These are phyloP conservation scores for Brotula barbata DNA, from an alignment of 2,797 vertebrate genomes.

Conservation along the genomic window DNA sequence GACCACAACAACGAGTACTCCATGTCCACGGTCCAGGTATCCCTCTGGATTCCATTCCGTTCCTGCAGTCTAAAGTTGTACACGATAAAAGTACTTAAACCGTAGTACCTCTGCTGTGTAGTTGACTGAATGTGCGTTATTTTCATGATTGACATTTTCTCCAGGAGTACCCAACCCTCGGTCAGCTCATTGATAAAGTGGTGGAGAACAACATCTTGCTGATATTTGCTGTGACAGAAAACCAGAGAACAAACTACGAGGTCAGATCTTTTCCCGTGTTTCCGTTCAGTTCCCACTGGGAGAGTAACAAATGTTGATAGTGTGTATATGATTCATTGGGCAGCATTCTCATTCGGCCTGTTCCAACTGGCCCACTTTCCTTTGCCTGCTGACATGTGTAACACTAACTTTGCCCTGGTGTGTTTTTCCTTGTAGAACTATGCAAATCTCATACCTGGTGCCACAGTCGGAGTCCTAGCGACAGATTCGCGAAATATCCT, in stretches of 20 bases:
- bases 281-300: neutral
- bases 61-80: too few relatives aligned
- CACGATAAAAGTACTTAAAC: too few relatives aligned
- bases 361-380: slow-evolving; percentile 59
- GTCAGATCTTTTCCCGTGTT: slow-evolving; percentile 68
- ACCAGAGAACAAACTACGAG: slow-evolving; percentile 86
- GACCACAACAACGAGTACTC: slow-evolving; percentile 93
- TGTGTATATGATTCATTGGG: slow-evolving; percentile 20
- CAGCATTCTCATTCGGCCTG: slow-evolving; percentile 55
- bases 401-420: slow-evolving; percentile 24
- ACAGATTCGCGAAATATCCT: slow-evolving; percentile 91
- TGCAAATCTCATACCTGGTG: slow-evolving; percentile 94
- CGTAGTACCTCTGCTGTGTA: too few relatives aligned
- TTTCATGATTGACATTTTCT: slow-evolving; percentile 10
- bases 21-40: slow-evolving; percentile 91
- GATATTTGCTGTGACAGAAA: slow-evolving; percentile 93
- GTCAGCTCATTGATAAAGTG: slow-evolving; percentile 94
- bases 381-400: slow-evolving; percentile 26
- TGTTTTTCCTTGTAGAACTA: slow-evolving; percentile 83
- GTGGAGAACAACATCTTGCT: slow-evolving; percentile 96
- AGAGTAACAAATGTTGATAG: too few relatives aligned
- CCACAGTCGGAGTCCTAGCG: slow-evolving; percentile 89
- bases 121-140: neutral
- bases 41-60: too few relatives aligned
- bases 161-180: slow-evolving; percentile 96